Conservation (phyloP, 2,888 invertebrate species). For the Ecliptopera silaceata region DNA sequence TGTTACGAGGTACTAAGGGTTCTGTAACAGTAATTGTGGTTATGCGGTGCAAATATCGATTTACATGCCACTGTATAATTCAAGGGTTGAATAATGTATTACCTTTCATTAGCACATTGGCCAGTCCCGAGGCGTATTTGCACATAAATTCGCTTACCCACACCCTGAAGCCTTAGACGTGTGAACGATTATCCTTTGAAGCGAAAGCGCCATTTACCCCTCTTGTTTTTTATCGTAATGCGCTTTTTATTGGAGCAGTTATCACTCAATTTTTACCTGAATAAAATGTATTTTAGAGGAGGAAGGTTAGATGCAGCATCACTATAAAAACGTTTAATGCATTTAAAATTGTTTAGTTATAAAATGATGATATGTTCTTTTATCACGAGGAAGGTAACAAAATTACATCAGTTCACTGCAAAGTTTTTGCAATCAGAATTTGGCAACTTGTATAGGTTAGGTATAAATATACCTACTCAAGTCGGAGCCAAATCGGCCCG, state of each 20-base stretch:
- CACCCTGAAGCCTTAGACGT: constrained; percentile 70
- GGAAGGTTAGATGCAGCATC: not conserved
- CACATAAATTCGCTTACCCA: constrained; percentile 80
- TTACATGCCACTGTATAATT: constrained; percentile 82
- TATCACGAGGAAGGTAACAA: no score
- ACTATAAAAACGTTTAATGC: no score
- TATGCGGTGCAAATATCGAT: constrained; percentile 81
- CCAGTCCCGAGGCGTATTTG: constrained; percentile 78
- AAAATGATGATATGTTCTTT: no score
- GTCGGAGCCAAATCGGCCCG: constrained; percentile 28
- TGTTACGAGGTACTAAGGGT: constrained; percentile 9
- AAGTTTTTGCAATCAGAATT: constrained; percentile 22
- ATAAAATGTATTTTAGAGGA: constrained; percentile 3
- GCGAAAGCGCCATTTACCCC: constrained; percentile 52
- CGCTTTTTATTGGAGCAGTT: constrained; percentile 36
- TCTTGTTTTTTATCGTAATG: constrained; percentile 53
- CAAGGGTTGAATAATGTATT: constrained; percentile 82
- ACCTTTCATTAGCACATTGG: constrained; percentile 82
- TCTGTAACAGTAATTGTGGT: constrained; percentile 66
- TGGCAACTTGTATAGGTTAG: constrained; percentile 17
- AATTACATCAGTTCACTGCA: not conserved
- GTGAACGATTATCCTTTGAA: constrained; percentile 73
- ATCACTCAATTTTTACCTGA: constrained; percentile 32
- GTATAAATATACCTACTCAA: not conserved
- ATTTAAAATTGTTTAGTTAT: no score